Percentiles rank a stretch among this genome's conserved stretches.
These are phyloP conservation scores for Caenorhabditis sp. DNA, from an alignment of 2,888 invertebrate species.

Conservation along the genomic window DNA sequence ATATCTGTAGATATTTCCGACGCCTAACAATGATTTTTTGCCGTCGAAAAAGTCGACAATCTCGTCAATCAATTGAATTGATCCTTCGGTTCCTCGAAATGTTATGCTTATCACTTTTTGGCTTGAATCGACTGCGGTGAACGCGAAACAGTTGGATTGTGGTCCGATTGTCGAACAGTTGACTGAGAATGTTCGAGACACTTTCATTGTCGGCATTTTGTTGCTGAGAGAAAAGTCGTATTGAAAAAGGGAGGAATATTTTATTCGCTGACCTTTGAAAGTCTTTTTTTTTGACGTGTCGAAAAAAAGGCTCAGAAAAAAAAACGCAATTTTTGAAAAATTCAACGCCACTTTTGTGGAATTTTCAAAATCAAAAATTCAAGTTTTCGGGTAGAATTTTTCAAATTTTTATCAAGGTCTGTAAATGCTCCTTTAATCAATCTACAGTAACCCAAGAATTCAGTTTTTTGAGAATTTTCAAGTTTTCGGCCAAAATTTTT, in stretches of 20 bases:
- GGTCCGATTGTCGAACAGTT: constrained; percentile 30
- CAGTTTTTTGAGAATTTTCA: too few relatives aligned
- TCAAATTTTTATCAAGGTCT: too few relatives aligned
- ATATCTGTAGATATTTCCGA: constrained; percentile 44
- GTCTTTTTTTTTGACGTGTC: constrained; percentile 28
- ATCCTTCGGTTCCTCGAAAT: constrained; percentile 46
- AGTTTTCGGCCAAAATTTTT: too few relatives aligned
- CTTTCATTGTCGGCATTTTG: constrained; percentile 30
- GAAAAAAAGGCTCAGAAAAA: too few relatives aligned
- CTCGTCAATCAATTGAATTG: constrained; percentile 40
- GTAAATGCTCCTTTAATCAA: too few relatives aligned
- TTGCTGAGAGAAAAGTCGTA: constrained; percentile 1
- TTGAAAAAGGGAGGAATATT: too few relatives aligned
- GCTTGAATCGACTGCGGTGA: constrained; percentile 27
- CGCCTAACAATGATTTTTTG: constrained; percentile 28
- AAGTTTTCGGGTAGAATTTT: too few relatives aligned
- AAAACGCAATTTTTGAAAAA: too few relatives aligned
- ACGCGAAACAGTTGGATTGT: constrained; percentile 35
- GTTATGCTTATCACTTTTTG: constrained; percentile 41
- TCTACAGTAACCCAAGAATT: too few relatives aligned
- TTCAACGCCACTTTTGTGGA: too few relatives aligned
- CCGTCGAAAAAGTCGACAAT: constrained; percentile 26
- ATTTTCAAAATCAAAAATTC: too few relatives aligned
- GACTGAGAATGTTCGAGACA: constrained; percentile 24
- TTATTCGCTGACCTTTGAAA: constrained; percentile 2